Base-by-base conservation (phyloP, 2,888 invertebrate genomes). In the Drosophila prostipennis region DNA sequence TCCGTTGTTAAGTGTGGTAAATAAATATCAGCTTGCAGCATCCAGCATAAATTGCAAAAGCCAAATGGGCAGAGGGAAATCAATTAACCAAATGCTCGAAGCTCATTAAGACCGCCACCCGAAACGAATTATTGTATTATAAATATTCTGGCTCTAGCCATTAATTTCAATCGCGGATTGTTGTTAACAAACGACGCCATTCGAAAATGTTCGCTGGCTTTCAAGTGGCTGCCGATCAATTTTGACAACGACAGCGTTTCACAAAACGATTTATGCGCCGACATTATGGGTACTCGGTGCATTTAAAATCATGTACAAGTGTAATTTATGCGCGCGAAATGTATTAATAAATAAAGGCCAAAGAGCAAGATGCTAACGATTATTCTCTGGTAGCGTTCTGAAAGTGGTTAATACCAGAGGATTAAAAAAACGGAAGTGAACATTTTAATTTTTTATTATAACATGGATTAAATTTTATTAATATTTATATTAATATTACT, bases 21-120 rank as follows among this genome's bases (percentile, higher is more conserved):
- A 26, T 23, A 43, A 43, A 37, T 37, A 39, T 37, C 55, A 34
- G 45, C 32, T 7, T 36, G 34, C 40, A 29, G 45, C 56, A 48
- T 65, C 43, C 29, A 43, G 26, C 39, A 61, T 78, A 70, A 69
- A 75, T 80, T 75, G 16, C 54, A 32, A 6, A 32, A 52, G 23
- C 36, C 16, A 56, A 19, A 19, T 23, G 45, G 16, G 42, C 51
- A 59, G 23, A 59, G 23, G 23, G 40, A 56, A 63, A 72, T 80
- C 81, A 72, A 76, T 78, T 80, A 73, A 59, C 46, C 34, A 56
- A 65, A 63, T 55, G 72, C 63, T 56, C 65, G 37, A 72, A 43
- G 43, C 54, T 72, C 71, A 59, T 70, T 70, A 74, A 48, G 32
- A 29, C 57, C 64, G 51, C 52, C 55, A 45, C 37, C 45, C 49